phyloP scores from a whole-genome alignment of 2,797 vertebrate species.

The Sebastes kiyomatsui region DNA sequence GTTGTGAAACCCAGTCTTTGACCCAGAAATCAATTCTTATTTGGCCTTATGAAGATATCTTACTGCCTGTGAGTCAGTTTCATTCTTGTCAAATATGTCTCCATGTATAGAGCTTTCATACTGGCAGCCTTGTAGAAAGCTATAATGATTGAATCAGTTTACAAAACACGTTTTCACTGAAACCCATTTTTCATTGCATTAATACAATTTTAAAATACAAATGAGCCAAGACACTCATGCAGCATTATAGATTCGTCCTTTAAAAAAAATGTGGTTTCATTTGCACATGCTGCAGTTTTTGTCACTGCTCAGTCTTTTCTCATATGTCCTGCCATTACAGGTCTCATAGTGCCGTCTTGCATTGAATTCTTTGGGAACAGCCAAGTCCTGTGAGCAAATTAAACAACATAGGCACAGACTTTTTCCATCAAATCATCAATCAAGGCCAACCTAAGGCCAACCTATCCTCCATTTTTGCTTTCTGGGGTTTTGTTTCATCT shows the following conservation, averaged over 20 bases:
- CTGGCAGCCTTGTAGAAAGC: not conserved
- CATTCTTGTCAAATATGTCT: too few species aligned
- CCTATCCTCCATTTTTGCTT: not conserved
- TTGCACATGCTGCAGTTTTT: not conserved
- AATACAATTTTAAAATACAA: not conserved
- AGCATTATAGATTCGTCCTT: not conserved
- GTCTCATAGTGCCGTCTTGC: not conserved
- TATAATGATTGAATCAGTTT: not conserved
- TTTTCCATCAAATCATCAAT: constrained; percentile 1
- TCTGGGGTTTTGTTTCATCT: not conserved
- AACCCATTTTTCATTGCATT: not conserved
- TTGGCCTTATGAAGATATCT: not conserved
- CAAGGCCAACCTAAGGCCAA: not conserved
- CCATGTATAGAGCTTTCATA: not conserved
- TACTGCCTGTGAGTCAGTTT: not conserved
- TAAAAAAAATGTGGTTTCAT: not conserved
- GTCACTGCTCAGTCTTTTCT: not conserved
- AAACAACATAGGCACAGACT: not conserved
- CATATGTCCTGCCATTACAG: not conserved
- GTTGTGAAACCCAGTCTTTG: not conserved
- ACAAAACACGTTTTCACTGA: not conserved
- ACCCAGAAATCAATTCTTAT: not conserved
- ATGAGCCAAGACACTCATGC: not conserved
- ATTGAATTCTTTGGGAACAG: not conserved
- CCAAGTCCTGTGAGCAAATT: not conserved